Percentiles rank a stretch among this genome's conserved stretches.
These are phyloP conservation scores for Spatula clypeata DNA, from an alignment of 2,797 vertebrate species.

Conservation along the genomic window DNA sequence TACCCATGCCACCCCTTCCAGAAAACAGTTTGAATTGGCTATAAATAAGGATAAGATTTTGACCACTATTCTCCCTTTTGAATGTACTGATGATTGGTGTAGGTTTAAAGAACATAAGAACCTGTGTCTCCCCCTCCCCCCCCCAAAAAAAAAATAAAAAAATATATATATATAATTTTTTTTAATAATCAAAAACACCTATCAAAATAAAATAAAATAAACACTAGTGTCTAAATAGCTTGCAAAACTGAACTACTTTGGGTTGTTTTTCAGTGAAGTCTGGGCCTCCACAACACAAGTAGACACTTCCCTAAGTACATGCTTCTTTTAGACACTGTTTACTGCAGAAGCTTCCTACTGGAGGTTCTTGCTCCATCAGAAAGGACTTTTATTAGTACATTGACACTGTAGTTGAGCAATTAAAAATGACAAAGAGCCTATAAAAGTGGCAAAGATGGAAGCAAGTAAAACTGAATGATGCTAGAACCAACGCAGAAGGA, in stretches of 20 bases:
- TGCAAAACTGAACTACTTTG: background rate
- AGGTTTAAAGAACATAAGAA: background rate
- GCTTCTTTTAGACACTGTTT: background rate
- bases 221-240: background rate
- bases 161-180: too few species aligned
- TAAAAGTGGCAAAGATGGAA: background rate
- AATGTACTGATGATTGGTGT: background rate
- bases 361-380: background rate
- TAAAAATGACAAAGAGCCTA: background rate
- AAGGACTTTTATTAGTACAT: background rate
- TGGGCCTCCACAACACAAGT: background rate
- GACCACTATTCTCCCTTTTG: background rate
- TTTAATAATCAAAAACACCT: background rate
- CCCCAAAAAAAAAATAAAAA: too few species aligned
- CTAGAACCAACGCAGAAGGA: background rate
- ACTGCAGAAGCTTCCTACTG: background rate
- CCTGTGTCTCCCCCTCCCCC: background rate
- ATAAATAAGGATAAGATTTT: background rate
- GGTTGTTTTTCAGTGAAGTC: background rate
- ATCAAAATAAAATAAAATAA: background rate
- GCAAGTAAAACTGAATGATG: background rate
- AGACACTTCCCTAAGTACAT: background rate
- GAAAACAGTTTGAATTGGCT: conserved; percentile 12
- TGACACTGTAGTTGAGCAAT: background rate
- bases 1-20: conserved; percentile 25